phyloP scores from a whole-genome alignment of 1,140 invertebrate genomes.

The Drosophila littoralis region DNA sequence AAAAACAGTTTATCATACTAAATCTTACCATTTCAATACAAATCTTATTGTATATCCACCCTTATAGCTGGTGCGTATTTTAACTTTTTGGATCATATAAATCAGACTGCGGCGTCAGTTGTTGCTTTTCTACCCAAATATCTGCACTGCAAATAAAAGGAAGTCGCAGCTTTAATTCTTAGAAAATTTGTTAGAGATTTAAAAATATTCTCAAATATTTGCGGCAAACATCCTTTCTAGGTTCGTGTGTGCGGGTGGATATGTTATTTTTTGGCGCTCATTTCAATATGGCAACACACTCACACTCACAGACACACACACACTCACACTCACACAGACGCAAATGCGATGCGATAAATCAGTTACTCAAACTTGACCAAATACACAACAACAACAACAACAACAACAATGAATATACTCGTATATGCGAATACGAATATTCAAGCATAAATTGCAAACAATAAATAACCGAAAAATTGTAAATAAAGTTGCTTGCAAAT shows the following conservation, averaged over 20 bases:
- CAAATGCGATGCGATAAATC: slow-evolving; percentile 65
- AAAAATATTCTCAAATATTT: slow-evolving; percentile 13
- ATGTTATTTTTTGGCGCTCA: slow-evolving; percentile 24
- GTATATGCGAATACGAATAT: slow-evolving; percentile 59
- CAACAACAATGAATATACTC: slow-evolving; percentile 8
- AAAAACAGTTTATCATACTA: too few species aligned
- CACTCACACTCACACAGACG: slow-evolving; percentile 11
- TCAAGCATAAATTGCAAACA: slow-evolving; percentile 80
- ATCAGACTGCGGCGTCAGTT: too few species aligned
- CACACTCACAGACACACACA: slow-evolving; percentile 19
- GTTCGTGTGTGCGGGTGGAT: slow-evolving; percentile 3
- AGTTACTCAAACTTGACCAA: slow-evolving; percentile 75
- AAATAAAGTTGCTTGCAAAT: slow-evolving; percentile 82
- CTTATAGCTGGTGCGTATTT: too few species aligned
- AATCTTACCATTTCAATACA: too few species aligned
- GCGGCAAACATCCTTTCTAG: slow-evolving; percentile 1
- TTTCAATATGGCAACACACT: slow-evolving; percentile 48
- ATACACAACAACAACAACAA: slow-evolving; percentile 45
- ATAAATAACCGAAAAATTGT: slow-evolving; percentile 83
- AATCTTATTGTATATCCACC: too few species aligned
- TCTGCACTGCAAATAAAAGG: too few species aligned
- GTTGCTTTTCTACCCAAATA: too few species aligned
- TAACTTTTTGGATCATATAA: too few species aligned
- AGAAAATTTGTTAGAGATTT: neutral
- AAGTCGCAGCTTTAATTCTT: too few species aligned